Base-by-base conservation (phyloP, 2,888 invertebrate species). In the Scaptomyza tumidula region DNA sequence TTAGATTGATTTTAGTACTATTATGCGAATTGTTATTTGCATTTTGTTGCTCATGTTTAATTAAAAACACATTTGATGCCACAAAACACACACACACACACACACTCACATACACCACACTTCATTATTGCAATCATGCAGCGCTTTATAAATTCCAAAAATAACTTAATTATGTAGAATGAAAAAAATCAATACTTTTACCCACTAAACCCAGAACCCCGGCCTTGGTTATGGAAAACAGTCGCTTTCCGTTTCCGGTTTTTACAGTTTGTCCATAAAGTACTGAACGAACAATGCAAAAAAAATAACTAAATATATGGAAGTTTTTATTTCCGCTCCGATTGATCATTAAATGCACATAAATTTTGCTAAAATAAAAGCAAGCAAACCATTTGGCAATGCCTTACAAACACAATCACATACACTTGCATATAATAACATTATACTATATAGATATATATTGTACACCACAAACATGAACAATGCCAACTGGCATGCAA, bases 131-230 rank as follows among this genome's bases (percentile, higher is more conserved):
- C 71, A 67, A 63, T 64, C 68, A 66, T 66, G 37, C 27, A 46
- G 27, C 46, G 75, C 59, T 81, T 62, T 78, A 75, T 81, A 81
- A 78, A 81, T 78, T 81, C 66, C 61, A 80, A 69, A 82, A 76
- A 78, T 82, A 87, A 82, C 81, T 82, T 78, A 82, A 80, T 86
- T 80, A 84, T 65, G 65, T n/a, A n/a, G n/a, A n/a, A n/a, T n/a
- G 68, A 50, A 67, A 33, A 33, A 68, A 50, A 67, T 70, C 66
- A 44, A 50, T 46, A n/a, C 41, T 60, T 46, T 19, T 29, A 29
- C 29, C 29, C 29, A 7, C 29, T 3, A 4, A 1, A 48, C 13
- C n/a, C 49, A 48, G 3, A 13, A 13, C 48, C 9, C 7, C 37
- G 33, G 19, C 14, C 29, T 35, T 29, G 29, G 19, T 13, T 55